Evolutionary conservation across 2,888 invertebrate genomes (phyloP).

Genomic region (Osedax frankpressi): DNA sequence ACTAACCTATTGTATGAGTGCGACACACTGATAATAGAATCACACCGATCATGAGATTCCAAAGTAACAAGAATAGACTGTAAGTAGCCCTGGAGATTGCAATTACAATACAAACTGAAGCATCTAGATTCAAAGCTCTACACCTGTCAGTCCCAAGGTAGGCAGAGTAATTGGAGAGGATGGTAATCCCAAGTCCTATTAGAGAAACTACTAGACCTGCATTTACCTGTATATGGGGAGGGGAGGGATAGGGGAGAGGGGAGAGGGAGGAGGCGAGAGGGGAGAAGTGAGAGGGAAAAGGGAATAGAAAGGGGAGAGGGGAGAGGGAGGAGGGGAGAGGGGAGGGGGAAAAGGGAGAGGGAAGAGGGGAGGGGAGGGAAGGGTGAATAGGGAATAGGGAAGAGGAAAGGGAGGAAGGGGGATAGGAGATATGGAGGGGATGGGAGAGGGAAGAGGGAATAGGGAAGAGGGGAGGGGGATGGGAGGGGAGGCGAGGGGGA

Average conservation of each 20-base stretch:
- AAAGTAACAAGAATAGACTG: constrained; percentile 40
- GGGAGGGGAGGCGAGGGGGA: too few species aligned
- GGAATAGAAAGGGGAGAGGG: not conserved
- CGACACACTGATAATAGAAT: constrained; percentile 47
- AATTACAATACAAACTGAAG: constrained; percentile 27
- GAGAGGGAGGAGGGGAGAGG: not conserved
- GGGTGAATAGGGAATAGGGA: too few species aligned
- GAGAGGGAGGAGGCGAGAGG: not conserved
- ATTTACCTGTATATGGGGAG: too few species aligned
- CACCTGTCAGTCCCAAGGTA: constrained; percentile 7
- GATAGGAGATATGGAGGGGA: too few species aligned
- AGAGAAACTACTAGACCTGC: constrained; percentile 35
- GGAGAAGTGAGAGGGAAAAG: not conserved
- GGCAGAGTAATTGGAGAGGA: constrained; percentile 28
- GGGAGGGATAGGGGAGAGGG: too few species aligned
- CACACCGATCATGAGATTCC: constrained; percentile 46
- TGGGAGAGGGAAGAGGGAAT: too few species aligned
- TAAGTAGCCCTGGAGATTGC: constrained; percentile 37
- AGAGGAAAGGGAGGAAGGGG: too few species aligned
- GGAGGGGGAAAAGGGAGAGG: too few species aligned
- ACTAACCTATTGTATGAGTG: constrained; percentile 47
- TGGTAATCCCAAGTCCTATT: constrained; percentile 31
- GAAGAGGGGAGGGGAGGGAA: too few species aligned
- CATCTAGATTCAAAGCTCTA: not conserved
- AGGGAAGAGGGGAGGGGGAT: too few species aligned